A percentile compares a stretch with the other conserved stretches of the same genome.
Conservation (phyloP, 1,140 invertebrate genomes). For the Hestina assimilis region DNA sequence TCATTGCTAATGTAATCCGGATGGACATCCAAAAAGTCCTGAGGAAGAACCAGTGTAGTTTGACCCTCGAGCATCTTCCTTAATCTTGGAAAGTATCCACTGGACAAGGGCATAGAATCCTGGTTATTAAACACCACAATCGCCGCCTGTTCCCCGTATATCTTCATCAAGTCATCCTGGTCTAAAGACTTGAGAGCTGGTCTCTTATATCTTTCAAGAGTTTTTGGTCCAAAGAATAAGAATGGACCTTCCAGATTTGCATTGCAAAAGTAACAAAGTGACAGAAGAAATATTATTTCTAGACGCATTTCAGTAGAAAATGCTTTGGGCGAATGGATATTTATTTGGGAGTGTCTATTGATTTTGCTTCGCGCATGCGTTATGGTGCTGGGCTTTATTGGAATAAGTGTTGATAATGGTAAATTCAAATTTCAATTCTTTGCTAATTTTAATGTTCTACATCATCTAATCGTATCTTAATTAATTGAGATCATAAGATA, state of each 20-base stretch:
- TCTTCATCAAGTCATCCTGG: constrained; percentile 69
- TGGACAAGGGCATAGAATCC: constrained; percentile 65
- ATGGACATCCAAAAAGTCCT: constrained; percentile 77
- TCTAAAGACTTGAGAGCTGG: constrained; percentile 72
- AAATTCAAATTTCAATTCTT: too few relatives aligned
- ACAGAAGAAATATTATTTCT: constrained; percentile 6
- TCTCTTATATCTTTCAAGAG: constrained; percentile 63
- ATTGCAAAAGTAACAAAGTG: constrained; percentile 29
- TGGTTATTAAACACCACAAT: constrained; percentile 76
- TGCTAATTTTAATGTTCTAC: too few relatives aligned
- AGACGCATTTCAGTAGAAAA: constrained; percentile 3
- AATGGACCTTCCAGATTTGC: constrained; percentile 78
- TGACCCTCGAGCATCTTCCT: constrained; percentile 75
- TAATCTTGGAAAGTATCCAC: constrained; percentile 64
- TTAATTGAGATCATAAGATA: too few relatives aligned
- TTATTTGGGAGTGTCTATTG: constrained; percentile 16
- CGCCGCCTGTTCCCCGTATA: constrained; percentile 66
- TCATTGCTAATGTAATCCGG: constrained; percentile 78
- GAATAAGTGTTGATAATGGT: neutral
- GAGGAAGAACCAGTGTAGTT: constrained; percentile 71
- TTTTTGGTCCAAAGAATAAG: constrained; percentile 78
- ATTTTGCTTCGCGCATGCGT: constrained; percentile 30
- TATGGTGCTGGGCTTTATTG: neutral
- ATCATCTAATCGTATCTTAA: too few relatives aligned
- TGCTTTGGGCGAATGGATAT: neutral